Percentiles rank a stretch among this genome's conserved stretches.
phyloP scores from a whole-genome alignment of 2,113 vertebrate species.

The Elgaria multicarinata region DNA sequence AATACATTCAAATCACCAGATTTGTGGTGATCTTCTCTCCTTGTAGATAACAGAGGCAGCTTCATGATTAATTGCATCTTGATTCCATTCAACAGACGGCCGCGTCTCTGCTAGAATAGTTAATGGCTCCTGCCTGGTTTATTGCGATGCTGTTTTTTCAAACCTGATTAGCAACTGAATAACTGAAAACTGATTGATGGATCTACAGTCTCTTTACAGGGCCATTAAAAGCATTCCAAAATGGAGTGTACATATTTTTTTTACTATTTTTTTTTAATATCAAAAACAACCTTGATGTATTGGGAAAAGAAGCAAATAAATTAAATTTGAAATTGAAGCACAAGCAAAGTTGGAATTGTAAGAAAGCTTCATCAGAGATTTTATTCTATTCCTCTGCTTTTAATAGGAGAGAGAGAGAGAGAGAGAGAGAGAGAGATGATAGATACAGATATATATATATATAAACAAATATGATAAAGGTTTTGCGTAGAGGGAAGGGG shows the following conservation, averaged over 20 bases:
- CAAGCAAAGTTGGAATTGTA: constrained; percentile 6
- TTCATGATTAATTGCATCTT: constrained; percentile 64
- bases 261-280: neutral
- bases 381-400: neutral
- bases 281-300: neutral
- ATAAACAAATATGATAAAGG: neutral
- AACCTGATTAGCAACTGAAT: constrained; percentile 84
- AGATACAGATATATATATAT: neutral
- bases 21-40: constrained; percentile 40
- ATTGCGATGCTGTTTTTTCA: constrained; percentile 75
- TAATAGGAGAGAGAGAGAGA: neutral
- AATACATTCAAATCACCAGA: constrained; percentile 53
- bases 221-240: constrained; percentile 76
- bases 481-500: neutral
- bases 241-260: constrained; percentile 10
- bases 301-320: constrained; percentile 13
- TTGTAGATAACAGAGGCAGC: constrained; percentile 33
- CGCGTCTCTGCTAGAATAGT: constrained; percentile 68
- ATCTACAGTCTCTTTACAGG: constrained; percentile 77
- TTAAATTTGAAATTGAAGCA: constrained; percentile 19
- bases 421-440: neutral
- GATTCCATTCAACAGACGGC: constrained; percentile 47
- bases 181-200: constrained; percentile 86
- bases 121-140: constrained; percentile 81
- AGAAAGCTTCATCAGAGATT: neutral